Evolutionary conservation across 2,797 vertebrate species (phyloP), one percentile per base, ranked within the genome.

Genomic region (Parauchenoglanis punctatus): DNA sequence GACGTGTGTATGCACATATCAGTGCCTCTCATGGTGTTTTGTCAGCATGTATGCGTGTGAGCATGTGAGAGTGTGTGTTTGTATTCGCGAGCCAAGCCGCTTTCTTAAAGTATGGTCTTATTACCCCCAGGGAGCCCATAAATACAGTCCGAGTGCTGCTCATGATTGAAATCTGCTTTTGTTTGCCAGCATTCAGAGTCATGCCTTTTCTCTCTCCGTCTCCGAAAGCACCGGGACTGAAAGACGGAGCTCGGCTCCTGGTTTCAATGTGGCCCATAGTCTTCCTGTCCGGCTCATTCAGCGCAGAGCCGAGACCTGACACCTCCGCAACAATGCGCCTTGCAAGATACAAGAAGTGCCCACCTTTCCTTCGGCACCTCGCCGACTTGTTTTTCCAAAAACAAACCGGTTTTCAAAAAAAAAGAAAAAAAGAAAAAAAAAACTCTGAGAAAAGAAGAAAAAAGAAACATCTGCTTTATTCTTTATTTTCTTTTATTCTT

Each of bases 141-240:
- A 92, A 89, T 93, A 94, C 94, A 94, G 93, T 92, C 91, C 90
- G 93, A 92, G 91, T 91, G 90, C 92, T 92, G 92, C 86, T 88
- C 83, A 81, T 95, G 94, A 95, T 94, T 92, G 93, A 95, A 94
- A 94, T 94, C 93, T 94, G 92, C 94, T 93, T 96, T 95, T 96
- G 94, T 87, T 81, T 85, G 84, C 85, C 81, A 76, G 80, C 82
- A 88, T 88, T 90, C 86, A 85, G 90, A 80, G 87, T 84, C 87
- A 80, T 88, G 85, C 81, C 83, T 88, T 94, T 94, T 89, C 91
- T 93, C 93, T 95, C 91, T 94, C 90, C 93, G 93, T 85, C 85
- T 85, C 65, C 70, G 65, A 87, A 84, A 87, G 85, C 88, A 87
- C 0, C 85, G 40, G 89, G 89, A 56, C 88, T 90, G 87, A 88